These are phyloP conservation scores for Oscheius onirici DNA, from an alignment of 2,888 invertebrate species.

Conservation along the genomic window DNA sequence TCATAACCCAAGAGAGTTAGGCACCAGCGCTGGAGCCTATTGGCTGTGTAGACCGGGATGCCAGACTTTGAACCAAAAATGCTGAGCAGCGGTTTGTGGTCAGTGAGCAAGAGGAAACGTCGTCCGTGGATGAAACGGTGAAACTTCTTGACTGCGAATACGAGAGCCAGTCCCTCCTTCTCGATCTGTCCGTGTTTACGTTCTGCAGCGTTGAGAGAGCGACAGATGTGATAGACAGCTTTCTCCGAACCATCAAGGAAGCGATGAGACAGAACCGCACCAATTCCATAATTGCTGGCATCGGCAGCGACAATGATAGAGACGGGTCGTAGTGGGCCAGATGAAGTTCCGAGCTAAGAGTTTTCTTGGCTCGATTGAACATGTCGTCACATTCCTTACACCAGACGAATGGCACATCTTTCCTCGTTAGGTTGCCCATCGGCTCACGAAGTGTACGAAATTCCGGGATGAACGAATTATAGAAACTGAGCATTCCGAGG, in stretches of 20 bases:
- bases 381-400: not conserved
- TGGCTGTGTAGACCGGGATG: conserved; percentile 32
- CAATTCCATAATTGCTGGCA: conserved; percentile 50
- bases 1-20: conserved; percentile 72
- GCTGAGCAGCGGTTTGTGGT: conserved; percentile 75
- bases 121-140: conserved; percentile 72
- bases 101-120: conserved; percentile 71
- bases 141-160: conserved; percentile 72
- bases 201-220: conserved; percentile 65
- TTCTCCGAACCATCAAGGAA: conserved; percentile 45
- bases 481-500: conserved; percentile 64
- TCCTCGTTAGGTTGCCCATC: conserved; percentile 44
- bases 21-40: conserved; percentile 73
- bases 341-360: not conserved
- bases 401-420: conserved; percentile 8
- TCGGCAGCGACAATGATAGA: conserved; percentile 37
- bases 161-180: conserved; percentile 71
- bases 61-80: conserved; percentile 45
- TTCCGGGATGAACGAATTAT: conserved; percentile 60
- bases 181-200: conserved; percentile 73
- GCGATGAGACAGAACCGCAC: conserved; percentile 61
- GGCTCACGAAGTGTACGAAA: conserved; percentile 51
- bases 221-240: conserved; percentile 57
- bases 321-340: conserved; percentile 45
- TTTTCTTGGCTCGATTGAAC: not conserved